phyloP scores from a whole-genome alignment of 2,797 vertebrate species.

The Urocyon cinereoargenteus region DNA sequence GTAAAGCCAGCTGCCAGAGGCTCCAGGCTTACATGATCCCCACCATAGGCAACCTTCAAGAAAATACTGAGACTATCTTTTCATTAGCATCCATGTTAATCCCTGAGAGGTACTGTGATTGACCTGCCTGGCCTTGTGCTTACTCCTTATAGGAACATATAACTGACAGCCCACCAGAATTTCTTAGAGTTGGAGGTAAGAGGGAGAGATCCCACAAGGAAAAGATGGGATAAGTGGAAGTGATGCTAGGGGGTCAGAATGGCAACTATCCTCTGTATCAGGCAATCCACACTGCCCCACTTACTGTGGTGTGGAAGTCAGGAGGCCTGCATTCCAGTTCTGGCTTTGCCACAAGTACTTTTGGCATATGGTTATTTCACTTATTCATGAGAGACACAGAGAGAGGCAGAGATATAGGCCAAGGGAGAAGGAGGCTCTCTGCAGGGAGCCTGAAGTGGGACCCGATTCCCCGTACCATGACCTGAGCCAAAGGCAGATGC shows the following conservation, averaged over 20 bases:
- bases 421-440: too few relatives aligned
- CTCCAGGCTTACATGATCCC: background rate
- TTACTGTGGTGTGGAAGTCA: background rate
- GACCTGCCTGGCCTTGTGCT: background rate
- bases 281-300: background rate
- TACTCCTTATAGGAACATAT: background rate
- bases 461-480: too few relatives aligned
- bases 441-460: too few relatives aligned
- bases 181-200: background rate
- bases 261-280: too few relatives aligned
- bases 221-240: background rate
- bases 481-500: too few relatives aligned
- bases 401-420: too few relatives aligned
- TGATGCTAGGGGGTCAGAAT: background rate
- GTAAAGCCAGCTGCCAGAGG: background rate
- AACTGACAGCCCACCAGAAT: background rate
- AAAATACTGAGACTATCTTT: background rate
- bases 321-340: background rate
- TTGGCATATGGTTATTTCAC: background rate
- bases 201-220: background rate
- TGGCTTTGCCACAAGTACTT: background rate
- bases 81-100: background rate
- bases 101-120: background rate
- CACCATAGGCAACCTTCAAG: background rate
- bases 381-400: too few relatives aligned